Evolutionary conservation across 2,888 invertebrate species (phyloP), one percentile per base, ranked within the genome.

Genomic region (Leptinotarsa rubiginosa): DNA sequence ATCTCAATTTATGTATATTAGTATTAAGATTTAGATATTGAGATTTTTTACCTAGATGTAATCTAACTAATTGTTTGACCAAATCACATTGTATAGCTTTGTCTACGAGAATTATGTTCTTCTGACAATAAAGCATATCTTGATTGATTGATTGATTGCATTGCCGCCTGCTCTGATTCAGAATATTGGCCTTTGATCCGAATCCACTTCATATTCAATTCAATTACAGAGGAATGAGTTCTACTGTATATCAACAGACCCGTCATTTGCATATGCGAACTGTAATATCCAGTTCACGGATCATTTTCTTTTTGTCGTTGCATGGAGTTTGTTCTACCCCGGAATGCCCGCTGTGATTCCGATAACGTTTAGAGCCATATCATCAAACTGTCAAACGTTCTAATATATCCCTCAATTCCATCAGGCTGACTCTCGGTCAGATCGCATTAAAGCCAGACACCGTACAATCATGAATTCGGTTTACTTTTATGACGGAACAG

Each of bases 201-300:
- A n/a, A 3, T n/a, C 62, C 10, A 16, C 7, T 62, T 41, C 16
- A 62, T 62, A 62, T 62, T 13, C 16, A 25, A 59, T 25, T 15
- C 22, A 62, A 62, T 62, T 62, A 31, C 10, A 41, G 31, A 0
- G 12, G 0, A 31, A 31, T 31, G n/a, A 31, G n/a, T n/a, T 41
- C 62, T 31, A n/a, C 56, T 22, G 22, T 56, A 62, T 62, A 62
- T 62, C 62, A 41, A 62, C 25, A 62, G 41, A n/a, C n/a, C 62
- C 41, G 62, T 62, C 62, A 62, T 62, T 62, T 62, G 62, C 62
- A 62, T 62, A n/a, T 41, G 62, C 41, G 62, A 41, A 62, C n/a
- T 62, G 62, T 62, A 41, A 62, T 62, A 31, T 62, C n/a, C 62
- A 31, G 62, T 18, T 25, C 25, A 18, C 41, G n/a, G 7, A 10